phyloP scores from a whole-genome alignment of 2,888 invertebrate species.

The Mesorhabditis belari region DNA sequence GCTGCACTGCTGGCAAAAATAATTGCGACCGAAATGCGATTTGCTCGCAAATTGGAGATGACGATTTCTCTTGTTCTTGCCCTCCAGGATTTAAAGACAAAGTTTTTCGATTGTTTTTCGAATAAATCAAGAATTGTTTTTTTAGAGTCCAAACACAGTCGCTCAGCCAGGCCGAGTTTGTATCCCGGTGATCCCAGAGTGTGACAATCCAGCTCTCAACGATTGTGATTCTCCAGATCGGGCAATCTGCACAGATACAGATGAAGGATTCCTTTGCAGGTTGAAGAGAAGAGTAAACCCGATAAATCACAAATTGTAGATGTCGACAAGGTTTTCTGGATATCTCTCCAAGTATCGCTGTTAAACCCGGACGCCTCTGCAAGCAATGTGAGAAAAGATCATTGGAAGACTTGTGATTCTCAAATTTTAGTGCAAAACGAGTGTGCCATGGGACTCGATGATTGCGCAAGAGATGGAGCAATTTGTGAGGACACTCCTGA shows the following conservation, averaged over 20 bases:
- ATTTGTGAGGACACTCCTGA: constrained; percentile 53
- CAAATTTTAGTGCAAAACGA: constrained; percentile 44
- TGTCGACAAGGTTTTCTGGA: constrained; percentile 46
- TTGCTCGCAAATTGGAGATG: constrained; percentile 44
- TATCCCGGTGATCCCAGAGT: constrained; percentile 45
- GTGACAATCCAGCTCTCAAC: constrained; percentile 44
- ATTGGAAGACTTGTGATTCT: too few relatives aligned
- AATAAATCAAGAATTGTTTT: background rate
- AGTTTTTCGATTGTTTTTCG: constrained; percentile 2
- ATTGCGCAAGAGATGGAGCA: constrained; percentile 43
- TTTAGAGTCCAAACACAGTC: constrained; percentile 13
- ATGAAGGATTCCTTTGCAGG: constrained; percentile 46
- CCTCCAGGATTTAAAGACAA: constrained; percentile 33
- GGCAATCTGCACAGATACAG: constrained; percentile 49
- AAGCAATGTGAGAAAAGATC: constrained; percentile 45
- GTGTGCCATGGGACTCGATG: constrained; percentile 35
- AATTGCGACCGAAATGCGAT: constrained; percentile 51
- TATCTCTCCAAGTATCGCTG: constrained; percentile 44
- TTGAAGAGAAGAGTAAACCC: constrained; percentile 13
- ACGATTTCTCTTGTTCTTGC: constrained; percentile 48
- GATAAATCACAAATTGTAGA: constrained; percentile 3
- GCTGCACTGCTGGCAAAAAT: constrained; percentile 45
- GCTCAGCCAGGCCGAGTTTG: constrained; percentile 35
- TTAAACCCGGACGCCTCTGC: constrained; percentile 50
- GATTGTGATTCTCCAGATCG: constrained; percentile 45